Percentiles rank a stretch among this genome's conserved stretches.
Conservation (phyloP, 2,113 vertebrate species). For the Xiphophorus hellerii region DNA sequence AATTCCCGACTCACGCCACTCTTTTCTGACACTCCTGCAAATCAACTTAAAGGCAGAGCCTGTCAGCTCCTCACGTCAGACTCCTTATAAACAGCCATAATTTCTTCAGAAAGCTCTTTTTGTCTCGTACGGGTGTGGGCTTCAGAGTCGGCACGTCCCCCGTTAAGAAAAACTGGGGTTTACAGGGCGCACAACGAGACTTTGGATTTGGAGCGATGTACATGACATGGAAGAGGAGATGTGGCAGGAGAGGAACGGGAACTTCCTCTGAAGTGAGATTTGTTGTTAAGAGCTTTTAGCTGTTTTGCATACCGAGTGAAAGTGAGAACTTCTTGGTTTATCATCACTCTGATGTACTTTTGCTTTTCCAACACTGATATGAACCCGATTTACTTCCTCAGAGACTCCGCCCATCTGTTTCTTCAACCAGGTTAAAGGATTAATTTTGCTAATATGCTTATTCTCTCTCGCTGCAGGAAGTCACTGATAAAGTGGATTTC, state of each 20-base stretch:
- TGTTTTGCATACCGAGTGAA: conserved; percentile 11
- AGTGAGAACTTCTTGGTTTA: background rate
- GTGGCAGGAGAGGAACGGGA: conserved; percentile 7
- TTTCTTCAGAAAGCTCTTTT: conserved; percentile 78
- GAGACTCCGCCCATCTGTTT: background rate
- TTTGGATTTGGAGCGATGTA: conserved; percentile 46
- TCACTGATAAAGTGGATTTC: conserved; percentile 16
- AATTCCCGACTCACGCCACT: conserved; percentile 75
- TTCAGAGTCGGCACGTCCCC: conserved; percentile 67
- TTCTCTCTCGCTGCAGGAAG: conserved; percentile 12
- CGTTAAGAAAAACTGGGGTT: conserved; percentile 51
- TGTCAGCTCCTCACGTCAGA: conserved; percentile 75
- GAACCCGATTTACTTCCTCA: background rate
- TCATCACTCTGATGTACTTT: conserved; percentile 6
- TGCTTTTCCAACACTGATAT: background rate
- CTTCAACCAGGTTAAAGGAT: conserved; percentile 9
- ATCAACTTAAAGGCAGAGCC: conserved; percentile 79
- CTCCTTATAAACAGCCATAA: conserved; percentile 78
- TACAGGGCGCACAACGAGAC: conserved; percentile 54
- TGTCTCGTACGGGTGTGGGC: conserved; percentile 57
- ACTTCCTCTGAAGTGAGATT: conserved; percentile 44
- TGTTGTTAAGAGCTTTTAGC: conserved; percentile 23
- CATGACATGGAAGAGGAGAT: conserved; percentile 15
- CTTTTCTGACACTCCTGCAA: conserved; percentile 74
- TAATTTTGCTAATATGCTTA: conserved; percentile 9